Conservation (phyloP, 2,888 invertebrate species). For the Campopleginae sp. region DNA sequence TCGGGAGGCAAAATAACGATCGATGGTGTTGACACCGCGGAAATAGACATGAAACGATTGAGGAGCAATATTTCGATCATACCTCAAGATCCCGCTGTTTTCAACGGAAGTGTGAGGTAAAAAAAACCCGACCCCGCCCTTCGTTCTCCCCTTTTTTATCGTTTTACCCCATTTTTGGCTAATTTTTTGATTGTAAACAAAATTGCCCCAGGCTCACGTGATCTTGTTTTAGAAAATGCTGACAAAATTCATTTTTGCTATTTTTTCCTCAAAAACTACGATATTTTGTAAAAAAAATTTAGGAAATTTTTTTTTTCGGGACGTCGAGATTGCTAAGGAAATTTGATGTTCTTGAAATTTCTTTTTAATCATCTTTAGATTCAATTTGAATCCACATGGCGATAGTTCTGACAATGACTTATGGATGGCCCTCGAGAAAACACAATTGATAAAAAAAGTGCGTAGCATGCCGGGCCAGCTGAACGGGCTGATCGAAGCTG, state of each 20-base stretch:
- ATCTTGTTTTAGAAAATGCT: too few species aligned
- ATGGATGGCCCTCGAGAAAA: conserved; percentile 84
- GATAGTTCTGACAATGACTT: conserved; percentile 81
- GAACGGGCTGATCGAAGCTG: conserved; percentile 84
- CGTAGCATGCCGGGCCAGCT: conserved; percentile 81
- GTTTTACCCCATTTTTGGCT: too few species aligned
- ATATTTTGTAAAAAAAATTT: too few species aligned
- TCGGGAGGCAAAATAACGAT: conserved; percentile 85
- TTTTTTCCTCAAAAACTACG: too few species aligned
- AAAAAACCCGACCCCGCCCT: too few species aligned
- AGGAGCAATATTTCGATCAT: conserved; percentile 85
- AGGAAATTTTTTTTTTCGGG: too few species aligned
- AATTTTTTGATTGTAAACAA: too few species aligned
- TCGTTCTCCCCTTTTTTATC: too few species aligned
- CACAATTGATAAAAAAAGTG: conserved; percentile 84
- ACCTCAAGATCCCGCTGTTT: conserved; percentile 88
- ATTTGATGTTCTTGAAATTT: not conserved
- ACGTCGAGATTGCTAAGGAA: too few species aligned
- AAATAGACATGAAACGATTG: conserved; percentile 82
- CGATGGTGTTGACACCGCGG: conserved; percentile 85
- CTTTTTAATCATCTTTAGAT: conserved; percentile 76
- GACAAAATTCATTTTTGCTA: too few species aligned
- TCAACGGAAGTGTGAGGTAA: conserved; percentile 86
- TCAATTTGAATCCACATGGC: conserved; percentile 84
- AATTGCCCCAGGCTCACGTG: too few species aligned